Base-by-base conservation (phyloP, 2,113 vertebrate genomes). In the Falco punctatus region DNA sequence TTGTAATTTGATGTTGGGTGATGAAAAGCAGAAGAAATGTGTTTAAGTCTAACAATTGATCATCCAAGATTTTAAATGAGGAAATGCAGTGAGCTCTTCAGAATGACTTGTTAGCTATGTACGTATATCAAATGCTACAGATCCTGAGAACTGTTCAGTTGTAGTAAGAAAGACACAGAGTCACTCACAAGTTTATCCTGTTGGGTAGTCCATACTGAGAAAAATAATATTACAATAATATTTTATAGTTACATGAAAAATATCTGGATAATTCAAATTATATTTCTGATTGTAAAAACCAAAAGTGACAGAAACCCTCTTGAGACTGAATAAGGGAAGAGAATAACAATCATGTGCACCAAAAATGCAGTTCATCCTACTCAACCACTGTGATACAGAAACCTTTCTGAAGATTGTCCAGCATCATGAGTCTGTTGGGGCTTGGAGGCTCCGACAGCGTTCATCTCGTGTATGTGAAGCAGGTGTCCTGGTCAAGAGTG, bases 401-500 rank as follows among this genome's bases (percentile, higher is more conserved):
- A 32, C 32, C n/a, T 65, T 44, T 44, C 67, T 81, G 72, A 88
- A 59, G 64, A 10, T 30, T 58, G 19, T 17, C 13, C 6, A 4
- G 17, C 16, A 32, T 57, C 32, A 24, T 0, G 0, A n/a, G n/a
- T 44, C 52, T 13, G 30, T 57, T 19, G 9, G 26, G 38, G 30
- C 3, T 0, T 2, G 18, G 55, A 55, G 52, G 42, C 27, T 88
- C 9, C 67, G 59, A 38, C n/a, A 32, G 57, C 22, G 28, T 51
- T 92, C 28, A 10, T 46, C 24, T 67, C n/a, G 18, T 1, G 0
- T 38, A 7, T 5, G 19, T 24, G n/a, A 32, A 15, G 33, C 3
- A 6, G n/a, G n/a, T 79, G 61, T 81, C 48, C 55, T 35, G 69
- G 23, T 44, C 0, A 0, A 84, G 48, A 20, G n/a, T 8, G 51